Base-by-base conservation (phyloP, 2,888 invertebrate species). In the Eupelmus urozonus region DNA sequence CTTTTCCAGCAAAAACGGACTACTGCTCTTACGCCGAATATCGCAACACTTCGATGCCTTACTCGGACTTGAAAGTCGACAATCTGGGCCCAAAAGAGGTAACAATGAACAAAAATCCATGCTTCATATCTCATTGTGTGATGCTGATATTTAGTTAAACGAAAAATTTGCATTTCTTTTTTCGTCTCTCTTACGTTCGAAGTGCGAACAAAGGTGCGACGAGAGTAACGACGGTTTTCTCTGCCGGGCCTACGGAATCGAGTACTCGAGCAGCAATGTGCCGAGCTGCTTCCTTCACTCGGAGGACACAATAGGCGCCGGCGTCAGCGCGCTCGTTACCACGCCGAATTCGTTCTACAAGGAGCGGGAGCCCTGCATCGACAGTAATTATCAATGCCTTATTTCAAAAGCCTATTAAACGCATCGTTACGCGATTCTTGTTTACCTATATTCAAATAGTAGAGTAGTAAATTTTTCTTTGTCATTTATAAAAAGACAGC, bases 311-410 rank as follows among this genome's bases (percentile, higher is more conserved):
- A 93, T 94, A 83, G 93, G 95, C n/a, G 92, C 94, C 63, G 96
- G 96, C 75, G 95, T 95, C 0, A 93, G 94, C 90, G 91, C 94
- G 65, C 89, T 96, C 77, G 89, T 92, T 40, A 88, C 92, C 49
- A 90, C 91, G 34, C 88, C 92, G 0, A 92, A 92, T 40, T 94
- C 94, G 9, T 92, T 93, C 51, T 97, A 96, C 88, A 95, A 94
- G 86, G 94, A 97, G 83, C 93, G 95, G 82, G 96, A 96, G 62
- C 94, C 94, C 80, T 97, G 97, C 87, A 92, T 97, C 42, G 95
- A 97, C 88, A 93, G 97, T 97, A 75, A 76, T 75, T 71, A 45
- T 53, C n/a, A 49, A 49, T 40, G n/a, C n/a, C n/a, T n/a, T n/a
- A n/a, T n/a, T n/a, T n/a, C n/a, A n/a, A n/a, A n/a, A n/a, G n/a